Evolutionary conservation across 2,888 invertebrate genomes (phyloP), one percentile per base, ranked within the genome.

Genomic region (Philhelius pedissequus): DNA sequence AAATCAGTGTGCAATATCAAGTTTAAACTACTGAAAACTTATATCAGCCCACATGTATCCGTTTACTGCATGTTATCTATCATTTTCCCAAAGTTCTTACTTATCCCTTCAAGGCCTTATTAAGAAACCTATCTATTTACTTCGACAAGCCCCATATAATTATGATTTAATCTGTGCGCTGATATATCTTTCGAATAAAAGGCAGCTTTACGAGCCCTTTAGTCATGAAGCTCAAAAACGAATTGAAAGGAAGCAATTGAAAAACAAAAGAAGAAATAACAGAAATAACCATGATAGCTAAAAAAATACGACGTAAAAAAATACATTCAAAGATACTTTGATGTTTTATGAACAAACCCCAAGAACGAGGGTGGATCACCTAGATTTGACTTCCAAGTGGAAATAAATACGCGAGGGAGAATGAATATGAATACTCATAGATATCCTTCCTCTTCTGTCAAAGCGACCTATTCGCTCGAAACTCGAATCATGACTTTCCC

Each of bases 361-460:
- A 18, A 60, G 43, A 18, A 20, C 74, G 56, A 76, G 81, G 81
- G 77, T 82, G 77, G 77, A 76, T 82, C 77, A 82, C 77, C 62
- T 77, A 58, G 66, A 68, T 77, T 82, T 58, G 54, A 54, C 54
- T 80, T 80, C 40, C 20, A 70, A 48, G 45, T 75, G 45, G n/a
- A 75, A 76, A 66, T 50, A 52, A 56, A 76, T 70, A 64, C 81
- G 56, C 56, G 70, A 62, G 77, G 81, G 71, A 71, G 54, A 69
- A 56, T 30, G 52, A 43, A 52, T 64, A 48, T 48, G 64, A 64
- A 64, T 64, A 48, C 40, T 40, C 56, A 48, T 48, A 48, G 48
- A 64, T 64, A 48, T 60, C 58, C 56, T 62, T 43, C 60, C n/a
- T 40, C 5, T 20, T 5, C 4, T 48, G 64, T 64, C 64, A 64